Base-by-base conservation (phyloP, 2,888 invertebrate genomes). In the Caenorhabditis virilis region DNA sequence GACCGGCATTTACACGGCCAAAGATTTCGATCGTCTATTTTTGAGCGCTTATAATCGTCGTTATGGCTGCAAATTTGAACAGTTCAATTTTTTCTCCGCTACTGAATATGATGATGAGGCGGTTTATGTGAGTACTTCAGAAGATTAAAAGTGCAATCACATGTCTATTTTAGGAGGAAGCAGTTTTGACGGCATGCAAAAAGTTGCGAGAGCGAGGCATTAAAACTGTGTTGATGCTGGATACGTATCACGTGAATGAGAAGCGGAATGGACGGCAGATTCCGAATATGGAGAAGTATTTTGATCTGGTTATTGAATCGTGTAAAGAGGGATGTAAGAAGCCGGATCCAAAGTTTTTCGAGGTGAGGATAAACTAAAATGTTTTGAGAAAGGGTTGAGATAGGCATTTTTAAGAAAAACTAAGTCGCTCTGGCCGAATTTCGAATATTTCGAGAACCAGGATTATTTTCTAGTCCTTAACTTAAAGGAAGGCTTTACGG, bases 261-360 rank as follows among this genome's bases (percentile, higher is more conserved):
- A 53, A 56, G 22, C 23, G 61, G 18, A 57, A 61, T 46, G 66
- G 66, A 11, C 30, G 66, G n/a, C 51, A 56, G n/a, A 60, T 66
- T 47, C 66, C 66, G 27, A 53, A 61, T 30, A 66, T 66, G 66
- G 57, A 61, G 4, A 45, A 53, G 33, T 66, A 66, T 33, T 66
- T 66, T 27, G 66, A 66, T 42, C 26, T 49, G 5, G 54, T 66
- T 18, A 27, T 66, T 25, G 66, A 66, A 45, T 66, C 61, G 23
- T 66, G 66, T 42, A 61, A 57, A 39, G 66, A 66, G 42, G 66
- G 66, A 2, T 55, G 55, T 38, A 66, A 66, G 30, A 66, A 66
- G 15, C 66, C 66, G 20, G 66, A 66, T 46, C 66, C 61, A 15
- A 35, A 35, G 26, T 61, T 66, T 41, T 52, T 22, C 22, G 13